Percentiles rank a stretch among this genome's conserved stretches.
phyloP scores from a whole-genome alignment of 1,140 invertebrate genomes.

The Eurosta solidaginis region DNA sequence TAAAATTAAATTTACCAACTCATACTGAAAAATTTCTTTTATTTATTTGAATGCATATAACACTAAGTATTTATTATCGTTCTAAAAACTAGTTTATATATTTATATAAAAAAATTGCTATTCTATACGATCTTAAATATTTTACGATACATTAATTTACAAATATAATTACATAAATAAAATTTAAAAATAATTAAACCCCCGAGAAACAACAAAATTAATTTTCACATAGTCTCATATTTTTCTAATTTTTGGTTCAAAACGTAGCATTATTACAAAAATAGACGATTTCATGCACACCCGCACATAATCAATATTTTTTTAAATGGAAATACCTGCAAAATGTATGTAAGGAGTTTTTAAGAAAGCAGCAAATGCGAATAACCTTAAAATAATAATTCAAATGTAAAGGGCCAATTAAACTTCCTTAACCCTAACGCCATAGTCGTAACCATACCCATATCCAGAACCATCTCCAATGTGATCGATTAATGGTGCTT shows the following conservation, averaged over 20 bases:
- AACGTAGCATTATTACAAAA: background rate
- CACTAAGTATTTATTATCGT: slow-evolving; percentile 1
- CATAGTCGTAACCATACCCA: too few relatives aligned
- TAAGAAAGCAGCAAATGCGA: background rate
- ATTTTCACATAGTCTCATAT: background rate
- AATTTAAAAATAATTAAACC: slow-evolving; percentile 2
- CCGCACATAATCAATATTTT: background rate
- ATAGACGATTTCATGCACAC: background rate
- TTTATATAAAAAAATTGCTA: background rate
- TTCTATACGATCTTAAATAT: background rate
- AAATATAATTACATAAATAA: slow-evolving; percentile 7
- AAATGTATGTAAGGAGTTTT: background rate
- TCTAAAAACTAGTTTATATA: background rate
- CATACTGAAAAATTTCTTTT: too few relatives aligned
- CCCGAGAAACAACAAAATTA: slow-evolving; percentile 31
- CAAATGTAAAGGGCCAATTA: too few relatives aligned
- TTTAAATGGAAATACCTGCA: slow-evolving; percentile 2
- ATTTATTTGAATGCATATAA: slow-evolving; percentile 17
- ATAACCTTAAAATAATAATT: too few relatives aligned
- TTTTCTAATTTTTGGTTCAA: background rate
- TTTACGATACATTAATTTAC: background rate
- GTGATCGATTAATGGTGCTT: too few relatives aligned
- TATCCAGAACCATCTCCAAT: too few relatives aligned
- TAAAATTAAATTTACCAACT: too few relatives aligned
- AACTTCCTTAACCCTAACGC: too few relatives aligned